A percentile compares a stretch with the other conserved stretches of the same genome.
Conservation (phyloP, 2,888 invertebrate genomes). For the Clunio marinus region DNA sequence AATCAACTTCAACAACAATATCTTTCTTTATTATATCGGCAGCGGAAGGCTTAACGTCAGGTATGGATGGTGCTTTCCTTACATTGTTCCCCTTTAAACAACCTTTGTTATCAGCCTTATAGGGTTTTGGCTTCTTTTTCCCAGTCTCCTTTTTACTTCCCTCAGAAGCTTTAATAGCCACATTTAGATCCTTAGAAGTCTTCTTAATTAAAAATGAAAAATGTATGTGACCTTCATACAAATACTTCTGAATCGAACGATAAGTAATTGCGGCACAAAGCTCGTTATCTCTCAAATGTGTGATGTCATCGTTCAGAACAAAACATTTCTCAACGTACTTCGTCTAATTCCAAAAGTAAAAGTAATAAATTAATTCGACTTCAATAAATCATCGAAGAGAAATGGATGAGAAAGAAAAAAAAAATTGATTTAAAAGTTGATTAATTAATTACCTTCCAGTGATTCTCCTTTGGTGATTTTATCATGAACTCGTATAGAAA, state of each 20-base stretch:
- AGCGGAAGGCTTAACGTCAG: conserved; percentile 8
- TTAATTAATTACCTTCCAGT: conserved; percentile 30
- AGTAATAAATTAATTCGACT: background rate
- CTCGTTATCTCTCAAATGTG: conserved; percentile 16
- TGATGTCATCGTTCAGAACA: conserved; percentile 21
- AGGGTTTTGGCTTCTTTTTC: background rate
- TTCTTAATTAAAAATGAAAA: conserved; percentile 36
- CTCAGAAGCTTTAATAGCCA: background rate
- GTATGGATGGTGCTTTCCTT: conserved; percentile 19
- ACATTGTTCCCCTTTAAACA: conserved; percentile 4
- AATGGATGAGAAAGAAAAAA: too few species aligned
- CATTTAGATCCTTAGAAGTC: conserved; percentile 26
- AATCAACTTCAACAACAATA: background rate
- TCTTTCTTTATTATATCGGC: background rate
- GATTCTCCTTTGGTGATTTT: conserved; percentile 34
- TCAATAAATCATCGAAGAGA: too few species aligned
- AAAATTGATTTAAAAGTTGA: background rate
- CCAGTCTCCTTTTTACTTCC: background rate
- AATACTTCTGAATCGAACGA: conserved; percentile 22
- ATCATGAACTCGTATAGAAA: conserved; percentile 35
- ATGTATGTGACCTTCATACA: conserved; percentile 23
- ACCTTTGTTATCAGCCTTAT: conserved; percentile 6
- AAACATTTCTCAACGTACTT: conserved; percentile 37
- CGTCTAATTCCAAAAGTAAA: conserved; percentile 8
- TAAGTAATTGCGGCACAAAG: conserved; percentile 30